phyloP scores from a whole-genome alignment of 35 echinoderm and acorn worm genomes.

The Apostichopus californicus region DNA sequence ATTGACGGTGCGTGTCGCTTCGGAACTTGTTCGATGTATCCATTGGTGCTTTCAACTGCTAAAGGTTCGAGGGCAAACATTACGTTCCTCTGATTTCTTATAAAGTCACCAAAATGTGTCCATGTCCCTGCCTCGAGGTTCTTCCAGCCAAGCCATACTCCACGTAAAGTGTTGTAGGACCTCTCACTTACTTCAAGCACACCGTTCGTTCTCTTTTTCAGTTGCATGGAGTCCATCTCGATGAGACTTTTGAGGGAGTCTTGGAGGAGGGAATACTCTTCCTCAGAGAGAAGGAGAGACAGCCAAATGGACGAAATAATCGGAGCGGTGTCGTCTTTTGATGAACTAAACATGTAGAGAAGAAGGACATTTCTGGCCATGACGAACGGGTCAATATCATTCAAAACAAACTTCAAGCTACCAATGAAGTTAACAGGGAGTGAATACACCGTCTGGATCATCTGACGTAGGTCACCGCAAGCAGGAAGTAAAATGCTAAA shows the following conservation, averaged over 20 bases:
- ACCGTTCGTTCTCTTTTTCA: background rate
- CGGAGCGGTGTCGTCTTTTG: background rate
- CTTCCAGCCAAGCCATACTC: conserved; percentile 62
- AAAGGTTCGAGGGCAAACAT: background rate
- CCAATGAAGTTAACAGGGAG: background rate
- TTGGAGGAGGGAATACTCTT: background rate
- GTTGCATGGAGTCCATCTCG: background rate
- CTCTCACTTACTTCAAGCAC: background rate
- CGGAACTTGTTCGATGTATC: background rate
- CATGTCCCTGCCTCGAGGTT: background rate
- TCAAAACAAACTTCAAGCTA: conserved; percentile 10
- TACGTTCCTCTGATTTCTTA: conserved; percentile 39
- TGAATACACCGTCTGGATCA: conserved; percentile 1
- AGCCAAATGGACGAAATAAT: background rate
- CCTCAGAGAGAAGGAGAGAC: conserved; percentile 52
- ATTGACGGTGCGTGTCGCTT: conserved; percentile 10
- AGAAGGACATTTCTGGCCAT: conserved; percentile 70
- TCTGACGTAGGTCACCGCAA: conserved; percentile 12
- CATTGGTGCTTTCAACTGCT: background rate
- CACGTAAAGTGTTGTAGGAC: background rate
- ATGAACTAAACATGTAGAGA: conserved; percentile 42
- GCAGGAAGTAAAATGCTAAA: conserved; percentile 42
- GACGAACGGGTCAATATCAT: conserved; percentile 64
- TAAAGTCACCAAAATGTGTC: background rate
- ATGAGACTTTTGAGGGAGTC: background rate